Evolutionary conservation across 2,888 invertebrate species (phyloP), one percentile per base, ranked within the genome.

Genomic region (Portevinia maculata): DNA sequence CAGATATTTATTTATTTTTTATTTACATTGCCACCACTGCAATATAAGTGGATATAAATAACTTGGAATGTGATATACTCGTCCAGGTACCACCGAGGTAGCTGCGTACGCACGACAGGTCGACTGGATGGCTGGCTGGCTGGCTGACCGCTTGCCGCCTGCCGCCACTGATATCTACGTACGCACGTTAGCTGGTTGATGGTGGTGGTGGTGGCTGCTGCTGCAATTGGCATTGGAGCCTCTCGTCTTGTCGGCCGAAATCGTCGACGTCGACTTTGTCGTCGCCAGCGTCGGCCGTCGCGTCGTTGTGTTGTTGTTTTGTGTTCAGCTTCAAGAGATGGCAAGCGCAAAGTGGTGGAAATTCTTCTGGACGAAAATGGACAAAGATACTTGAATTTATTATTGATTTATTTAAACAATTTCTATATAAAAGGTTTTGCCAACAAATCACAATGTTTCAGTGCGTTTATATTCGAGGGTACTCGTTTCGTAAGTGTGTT

Each of bases 1-100:
- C 34, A 52, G 41, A 39, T 34, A 6, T 9, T 67, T 39, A 50
- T 62, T 64, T 39, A 52, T 52, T 59, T 41, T 41, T 62, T 59
- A 8, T 67, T 48, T n/a, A n/a, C 46, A 41, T 39, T 34, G 15
- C 32, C 41, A 52, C 59, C 32, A 65, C 28, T 37, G 70, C 64
- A 62, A 53, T 73, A 69, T 78, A 71, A 75, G 75, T 83, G 75
- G 85, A 79, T 85, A 85, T 84, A 85, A 85, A 85, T 85, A 85
- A 84, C 84, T 83, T 76, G 85, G 85, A 85, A 85, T 85, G 84
- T 85, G 85, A 85, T 85, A 79, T 85, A 85, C 85, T 79, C 85
- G 83, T 53, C 59, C 67, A 62, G 73, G 67, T 78, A 78, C 71
- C 53, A 78, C 57, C 79, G 75, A 65, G 59, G 59, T 44, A 60